phyloP scores from a whole-genome alignment of 2,797 vertebrate genomes.

The Myripristis jacobus region DNA sequence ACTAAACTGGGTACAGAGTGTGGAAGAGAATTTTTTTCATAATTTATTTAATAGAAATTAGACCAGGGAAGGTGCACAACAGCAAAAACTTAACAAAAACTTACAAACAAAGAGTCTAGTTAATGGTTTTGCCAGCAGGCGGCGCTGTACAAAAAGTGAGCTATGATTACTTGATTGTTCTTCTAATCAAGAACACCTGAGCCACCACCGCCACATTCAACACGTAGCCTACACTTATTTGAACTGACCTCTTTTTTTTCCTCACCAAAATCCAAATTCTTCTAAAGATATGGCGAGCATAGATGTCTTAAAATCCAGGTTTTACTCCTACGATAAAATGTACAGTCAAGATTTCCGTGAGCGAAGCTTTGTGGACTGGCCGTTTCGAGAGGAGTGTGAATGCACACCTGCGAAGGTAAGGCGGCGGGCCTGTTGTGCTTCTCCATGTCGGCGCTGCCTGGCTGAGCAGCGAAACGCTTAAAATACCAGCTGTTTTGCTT shows the following conservation, averaged over 20 bases:
- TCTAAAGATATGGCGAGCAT: conserved; percentile 58
- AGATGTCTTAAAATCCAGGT: conserved; percentile 52
- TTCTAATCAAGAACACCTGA: not conserved
- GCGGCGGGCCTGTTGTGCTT: not conserved
- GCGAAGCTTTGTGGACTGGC: conserved; percentile 86
- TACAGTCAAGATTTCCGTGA: conserved; percentile 82
- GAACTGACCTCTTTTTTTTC: not conserved
- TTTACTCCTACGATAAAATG: conserved; percentile 80
- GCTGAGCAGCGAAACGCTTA: no score
- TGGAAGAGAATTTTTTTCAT: not conserved
- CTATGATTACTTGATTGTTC: no score
- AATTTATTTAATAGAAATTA: not conserved
- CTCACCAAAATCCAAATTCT: not conserved
- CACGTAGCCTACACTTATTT: not conserved
- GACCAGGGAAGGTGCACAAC: no score
- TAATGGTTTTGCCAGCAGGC: not conserved
- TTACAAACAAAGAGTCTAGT: no score
- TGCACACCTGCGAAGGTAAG: conserved; percentile 87
- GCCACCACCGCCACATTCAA: not conserved
- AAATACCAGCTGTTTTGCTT: no score
- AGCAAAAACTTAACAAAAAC: no score
- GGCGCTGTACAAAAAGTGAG: not conserved
- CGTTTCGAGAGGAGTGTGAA: conserved; percentile 85
- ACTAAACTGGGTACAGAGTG: not conserved
- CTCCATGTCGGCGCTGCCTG: no score